A percentile compares a stretch with the other conserved stretches of the same genome.
Conservation (phyloP, 2,113 vertebrate genomes). For the Eretmochelys imbricata region DNA sequence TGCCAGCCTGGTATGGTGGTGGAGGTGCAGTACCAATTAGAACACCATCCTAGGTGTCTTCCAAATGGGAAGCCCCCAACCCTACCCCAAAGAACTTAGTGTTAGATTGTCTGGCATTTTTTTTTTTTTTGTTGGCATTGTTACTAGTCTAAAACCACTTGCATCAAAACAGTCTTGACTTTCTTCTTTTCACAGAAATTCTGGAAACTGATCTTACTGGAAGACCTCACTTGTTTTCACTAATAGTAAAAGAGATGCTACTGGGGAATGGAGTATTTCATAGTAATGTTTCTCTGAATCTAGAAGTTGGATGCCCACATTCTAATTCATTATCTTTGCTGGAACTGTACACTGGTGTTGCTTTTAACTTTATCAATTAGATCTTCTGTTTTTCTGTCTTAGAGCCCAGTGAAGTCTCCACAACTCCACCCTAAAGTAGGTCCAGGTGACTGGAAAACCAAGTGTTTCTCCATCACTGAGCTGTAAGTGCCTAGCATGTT, state of each 20-base stretch:
- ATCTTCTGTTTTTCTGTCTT: not conserved
- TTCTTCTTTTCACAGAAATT: not conserved
- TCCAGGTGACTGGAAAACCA: not conserved
- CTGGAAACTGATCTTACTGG: not conserved
- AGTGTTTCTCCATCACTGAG: not conserved
- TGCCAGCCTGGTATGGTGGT: not conserved
- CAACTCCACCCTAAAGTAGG: not conserved
- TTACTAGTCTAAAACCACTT: not conserved
- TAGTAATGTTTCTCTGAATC: not conserved
- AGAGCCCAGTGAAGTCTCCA: not conserved
- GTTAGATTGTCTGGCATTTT: not conserved
- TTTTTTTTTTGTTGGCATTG: not conserved
- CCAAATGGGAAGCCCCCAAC: not conserved
- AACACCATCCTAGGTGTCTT: not conserved
- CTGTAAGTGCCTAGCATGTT: not conserved
- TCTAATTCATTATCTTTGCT: not conserved
- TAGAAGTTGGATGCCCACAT: not conserved
- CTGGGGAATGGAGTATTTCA: not conserved
- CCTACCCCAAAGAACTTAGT: not conserved
- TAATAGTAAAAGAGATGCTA: not conserved
- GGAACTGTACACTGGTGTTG: not conserved
- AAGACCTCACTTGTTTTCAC: not conserved
- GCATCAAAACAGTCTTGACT: not conserved
- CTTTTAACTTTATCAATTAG: not conserved
- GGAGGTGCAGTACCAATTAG: not conserved